Evolutionary conservation across 2,797 vertebrate genomes (phyloP).

Genomic region (Oceanodroma leucorhoa): DNA sequence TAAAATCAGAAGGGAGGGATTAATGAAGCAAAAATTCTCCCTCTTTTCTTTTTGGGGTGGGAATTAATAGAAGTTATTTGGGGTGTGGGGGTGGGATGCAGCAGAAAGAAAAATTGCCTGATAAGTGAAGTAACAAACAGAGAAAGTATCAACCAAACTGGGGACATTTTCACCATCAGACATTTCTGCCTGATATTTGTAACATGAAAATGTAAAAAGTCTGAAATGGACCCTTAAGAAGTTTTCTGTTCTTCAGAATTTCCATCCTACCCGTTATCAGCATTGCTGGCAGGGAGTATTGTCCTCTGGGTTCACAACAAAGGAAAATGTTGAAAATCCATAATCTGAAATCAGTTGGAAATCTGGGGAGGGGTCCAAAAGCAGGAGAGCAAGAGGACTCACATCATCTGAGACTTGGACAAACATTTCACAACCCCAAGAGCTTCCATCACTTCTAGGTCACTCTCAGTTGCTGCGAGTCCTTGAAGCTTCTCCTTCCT

Average conservation of each 20-base stretch:
- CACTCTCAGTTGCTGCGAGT: rapidly evolving
- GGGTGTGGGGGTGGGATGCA: rapidly evolving
- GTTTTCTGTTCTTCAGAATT: not conserved
- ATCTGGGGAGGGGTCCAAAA: not conserved
- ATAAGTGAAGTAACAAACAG: not conserved
- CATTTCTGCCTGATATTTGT: not conserved
- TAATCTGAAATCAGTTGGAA: not conserved
- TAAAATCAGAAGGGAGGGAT: not conserved
- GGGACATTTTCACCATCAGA: not conserved
- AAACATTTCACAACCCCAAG: not conserved
- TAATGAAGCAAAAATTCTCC: not conserved
- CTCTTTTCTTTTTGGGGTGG: not conserved
- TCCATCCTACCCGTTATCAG: not conserved
- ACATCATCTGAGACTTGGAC: not conserved
- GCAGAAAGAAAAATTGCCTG: not conserved
- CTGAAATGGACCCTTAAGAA: not conserved
- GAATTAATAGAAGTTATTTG: not conserved
- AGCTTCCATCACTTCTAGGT: not conserved
- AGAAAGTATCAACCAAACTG: not conserved
- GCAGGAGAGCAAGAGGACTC: not conserved
- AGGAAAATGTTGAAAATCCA: not conserved
- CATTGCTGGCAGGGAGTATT: rapidly evolving
- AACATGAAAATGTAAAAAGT: not conserved
- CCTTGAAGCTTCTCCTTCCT: not conserved
- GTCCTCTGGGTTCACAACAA: not conserved